phyloP scores from a whole-genome alignment of 2,888 invertebrate genomes.

The Caenorhabditis sp. region DNA sequence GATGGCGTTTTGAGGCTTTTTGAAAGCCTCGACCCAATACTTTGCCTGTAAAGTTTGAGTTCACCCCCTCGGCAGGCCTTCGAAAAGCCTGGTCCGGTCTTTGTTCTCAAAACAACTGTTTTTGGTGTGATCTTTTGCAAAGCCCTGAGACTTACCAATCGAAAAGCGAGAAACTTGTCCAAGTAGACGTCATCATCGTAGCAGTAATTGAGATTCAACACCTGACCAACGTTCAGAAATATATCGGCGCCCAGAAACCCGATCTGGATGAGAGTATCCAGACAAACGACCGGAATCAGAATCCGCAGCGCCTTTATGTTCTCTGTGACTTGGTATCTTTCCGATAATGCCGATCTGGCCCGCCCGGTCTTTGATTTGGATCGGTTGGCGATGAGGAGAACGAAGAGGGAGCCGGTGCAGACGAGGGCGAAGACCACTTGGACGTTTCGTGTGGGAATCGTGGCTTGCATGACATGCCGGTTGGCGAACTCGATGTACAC shows the following conservation, averaged over 20 bases:
- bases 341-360: constrained; percentile 22
- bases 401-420: constrained; percentile 4
- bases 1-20: no score
- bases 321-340: constrained; percentile 52
- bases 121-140: no score
- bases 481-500: constrained; percentile 38
- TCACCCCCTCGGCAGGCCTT: no score
- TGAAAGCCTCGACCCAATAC: no score
- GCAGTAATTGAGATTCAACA: constrained; percentile 46
- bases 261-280: constrained; percentile 45
- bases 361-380: constrained; percentile 23
- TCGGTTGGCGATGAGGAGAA: constrained; percentile 43
- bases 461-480: constrained; percentile 24
- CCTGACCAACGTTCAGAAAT: constrained; percentile 28
- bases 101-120: no score
- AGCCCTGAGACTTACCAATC: constrained; percentile 35
- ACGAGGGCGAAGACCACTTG: constrained; percentile 34
- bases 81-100: no score
- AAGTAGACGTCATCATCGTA: constrained; percentile 44
- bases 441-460: constrained; percentile 36
- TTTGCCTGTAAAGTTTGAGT: no score
- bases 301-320: constrained; percentile 34
- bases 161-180: constrained; percentile 31
- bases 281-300: constrained; percentile 26
- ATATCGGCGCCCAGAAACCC: constrained; percentile 41